Percentiles rank a stretch among this genome's conserved stretches.
Conservation (phyloP, 2,888 invertebrate species). For the Onthophagus sagittarius region DNA sequence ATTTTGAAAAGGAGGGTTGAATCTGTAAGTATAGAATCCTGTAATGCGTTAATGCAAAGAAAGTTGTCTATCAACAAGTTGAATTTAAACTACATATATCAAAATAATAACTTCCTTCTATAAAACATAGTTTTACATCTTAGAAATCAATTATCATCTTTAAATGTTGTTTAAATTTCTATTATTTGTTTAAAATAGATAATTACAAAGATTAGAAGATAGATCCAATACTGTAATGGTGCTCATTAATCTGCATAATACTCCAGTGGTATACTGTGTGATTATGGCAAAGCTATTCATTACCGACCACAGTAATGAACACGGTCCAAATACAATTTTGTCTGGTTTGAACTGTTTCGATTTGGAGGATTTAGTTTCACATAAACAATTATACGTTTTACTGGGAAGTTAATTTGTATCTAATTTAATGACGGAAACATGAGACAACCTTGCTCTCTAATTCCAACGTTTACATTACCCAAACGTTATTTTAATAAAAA, state of each 20-base stretch:
- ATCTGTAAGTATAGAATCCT: too few relatives aligned
- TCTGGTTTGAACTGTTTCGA: not conserved
- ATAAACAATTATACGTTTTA: not conserved
- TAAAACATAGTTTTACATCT: too few relatives aligned
- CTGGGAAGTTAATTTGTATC: not conserved
- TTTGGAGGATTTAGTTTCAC: not conserved
- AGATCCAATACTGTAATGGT: too few relatives aligned
- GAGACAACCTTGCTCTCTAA: not conserved
- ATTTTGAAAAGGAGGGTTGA: too few relatives aligned
- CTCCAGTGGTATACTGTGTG: not conserved
- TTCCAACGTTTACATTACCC: not conserved
- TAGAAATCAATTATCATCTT: too few relatives aligned
- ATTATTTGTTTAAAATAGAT: too few relatives aligned
- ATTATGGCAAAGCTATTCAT: not conserved
- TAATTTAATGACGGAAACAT: not conserved
- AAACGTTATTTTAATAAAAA: not conserved
- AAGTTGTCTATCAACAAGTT: too few relatives aligned
- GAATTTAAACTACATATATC: too few relatives aligned
- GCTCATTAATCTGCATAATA: not conserved
- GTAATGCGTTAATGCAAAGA: too few relatives aligned
- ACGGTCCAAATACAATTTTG: not conserved
- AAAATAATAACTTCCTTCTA: too few relatives aligned
- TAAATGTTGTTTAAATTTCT: too few relatives aligned
- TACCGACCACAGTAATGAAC: not conserved
- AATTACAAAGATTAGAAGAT: too few relatives aligned